Percentiles rank a stretch among this genome's conserved stretches.
phyloP scores from a whole-genome alignment of 1,140 invertebrate species.

The Nymphalis io region DNA sequence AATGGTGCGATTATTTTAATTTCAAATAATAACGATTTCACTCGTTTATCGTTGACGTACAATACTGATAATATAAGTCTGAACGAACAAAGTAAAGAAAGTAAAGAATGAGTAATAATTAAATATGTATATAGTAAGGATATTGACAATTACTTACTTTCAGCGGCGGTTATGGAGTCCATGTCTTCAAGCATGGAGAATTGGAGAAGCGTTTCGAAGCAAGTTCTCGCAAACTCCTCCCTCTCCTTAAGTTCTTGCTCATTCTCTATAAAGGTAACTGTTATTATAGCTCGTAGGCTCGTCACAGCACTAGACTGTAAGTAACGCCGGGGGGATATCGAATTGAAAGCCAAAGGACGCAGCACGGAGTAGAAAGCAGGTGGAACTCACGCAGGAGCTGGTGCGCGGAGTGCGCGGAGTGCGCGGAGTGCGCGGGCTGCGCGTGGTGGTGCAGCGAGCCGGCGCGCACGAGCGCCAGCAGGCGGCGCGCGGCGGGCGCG shows the following conservation, averaged over 20 bases:
- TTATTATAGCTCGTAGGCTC: no score
- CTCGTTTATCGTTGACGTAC: no score
- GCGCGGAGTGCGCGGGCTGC: slow-evolving; percentile 37
- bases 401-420: slow-evolving; percentile 25
- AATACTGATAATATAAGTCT: no score
- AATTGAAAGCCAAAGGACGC: no score
- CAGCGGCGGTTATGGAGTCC: slow-evolving; percentile 53
- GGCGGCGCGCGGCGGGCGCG: slow-evolving; percentile 37
- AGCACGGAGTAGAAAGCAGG: background rate
- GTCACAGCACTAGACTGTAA: no score
- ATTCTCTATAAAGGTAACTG: slow-evolving; percentile 83
- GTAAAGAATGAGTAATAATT: no score
- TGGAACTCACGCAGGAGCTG: slow-evolving; percentile 9
- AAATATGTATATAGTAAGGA: no score
- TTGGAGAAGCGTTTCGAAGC: slow-evolving; percentile 97
- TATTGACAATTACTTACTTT: slow-evolving; percentile 48
- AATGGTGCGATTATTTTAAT: background rate
- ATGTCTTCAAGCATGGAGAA: slow-evolving; percentile 91
- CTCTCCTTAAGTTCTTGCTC: slow-evolving; percentile 91
- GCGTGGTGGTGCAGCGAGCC: slow-evolving; percentile 90
- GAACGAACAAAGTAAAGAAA: no score
- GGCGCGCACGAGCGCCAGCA: slow-evolving; percentile 92
- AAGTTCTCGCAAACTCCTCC: slow-evolving; percentile 97
- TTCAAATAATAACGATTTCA: background rate
- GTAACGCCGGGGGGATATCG: no score